Evolutionary conservation across 2,888 invertebrate genomes (phyloP).

Genomic region (Perithous albicinctus): DNA sequence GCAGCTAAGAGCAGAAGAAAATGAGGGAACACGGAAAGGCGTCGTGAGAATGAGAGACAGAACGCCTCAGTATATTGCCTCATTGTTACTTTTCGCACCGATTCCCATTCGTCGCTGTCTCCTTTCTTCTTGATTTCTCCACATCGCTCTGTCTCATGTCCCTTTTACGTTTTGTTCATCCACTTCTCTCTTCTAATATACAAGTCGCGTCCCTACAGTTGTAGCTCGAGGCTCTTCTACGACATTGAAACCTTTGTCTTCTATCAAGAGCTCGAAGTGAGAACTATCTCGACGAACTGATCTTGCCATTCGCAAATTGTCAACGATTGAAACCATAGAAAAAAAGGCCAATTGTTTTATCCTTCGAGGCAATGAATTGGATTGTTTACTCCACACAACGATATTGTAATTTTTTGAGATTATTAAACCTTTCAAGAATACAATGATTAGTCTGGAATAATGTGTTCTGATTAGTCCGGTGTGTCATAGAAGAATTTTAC

Average conservation of each 20-base stretch:
- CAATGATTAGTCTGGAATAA: not conserved
- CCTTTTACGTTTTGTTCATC: conserved; percentile 17
- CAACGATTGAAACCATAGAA: too few species aligned
- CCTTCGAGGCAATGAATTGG: too few species aligned
- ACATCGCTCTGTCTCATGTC: conserved; percentile 3
- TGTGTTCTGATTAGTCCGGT: not conserved
- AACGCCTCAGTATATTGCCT: conserved; percentile 53
- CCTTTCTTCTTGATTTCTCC: conserved; percentile 3
- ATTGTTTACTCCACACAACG: too few species aligned
- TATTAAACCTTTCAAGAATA: not conserved
- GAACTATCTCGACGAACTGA: not conserved
- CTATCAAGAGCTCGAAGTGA: conserved; percentile 1
- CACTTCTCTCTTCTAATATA: not conserved
- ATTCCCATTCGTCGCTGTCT: conserved; percentile 36
- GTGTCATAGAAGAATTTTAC: not conserved
- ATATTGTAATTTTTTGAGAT: not conserved
- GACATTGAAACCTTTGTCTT: conserved; percentile 43
- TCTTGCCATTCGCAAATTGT: not conserved
- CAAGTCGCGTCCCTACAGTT: conserved; percentile 6
- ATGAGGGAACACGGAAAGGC: conserved; percentile 33
- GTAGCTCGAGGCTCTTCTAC: not conserved
- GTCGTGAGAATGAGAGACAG: conserved; percentile 5
- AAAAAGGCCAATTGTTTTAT: too few species aligned
- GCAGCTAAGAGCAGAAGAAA: conserved; percentile 31
- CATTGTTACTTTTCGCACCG: conserved; percentile 38